These are phyloP conservation scores for Odontomyia ornata DNA, from an alignment of 2,888 invertebrate species.

Conservation along the genomic window DNA sequence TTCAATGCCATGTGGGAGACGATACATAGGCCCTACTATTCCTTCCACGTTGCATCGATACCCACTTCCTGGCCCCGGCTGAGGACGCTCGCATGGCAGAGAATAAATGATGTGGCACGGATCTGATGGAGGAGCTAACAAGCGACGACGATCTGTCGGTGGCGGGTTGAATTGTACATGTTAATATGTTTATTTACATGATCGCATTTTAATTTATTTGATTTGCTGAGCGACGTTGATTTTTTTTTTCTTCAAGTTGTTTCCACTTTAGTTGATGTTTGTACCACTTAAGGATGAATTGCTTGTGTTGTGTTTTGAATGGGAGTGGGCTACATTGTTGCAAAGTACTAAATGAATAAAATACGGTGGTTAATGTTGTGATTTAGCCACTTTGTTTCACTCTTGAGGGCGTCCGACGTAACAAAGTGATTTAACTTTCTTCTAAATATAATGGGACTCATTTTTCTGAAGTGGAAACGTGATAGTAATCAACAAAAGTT, in stretches of 20 bases:
- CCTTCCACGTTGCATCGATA: neutral
- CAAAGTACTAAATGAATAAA: neutral
- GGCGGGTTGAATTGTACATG: constrained; percentile 18
- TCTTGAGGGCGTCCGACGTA: too few species aligned
- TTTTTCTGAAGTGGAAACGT: too few species aligned
- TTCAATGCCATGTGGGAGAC: neutral
- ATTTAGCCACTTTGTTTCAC: too few species aligned
- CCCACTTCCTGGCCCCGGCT: neutral
- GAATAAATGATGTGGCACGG: neutral
- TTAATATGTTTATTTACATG: constrained; percentile 45
- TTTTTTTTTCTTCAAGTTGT: constrained; percentile 32
- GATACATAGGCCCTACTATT: neutral
- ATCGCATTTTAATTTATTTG: constrained; percentile 44
- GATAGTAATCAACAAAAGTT: too few species aligned
- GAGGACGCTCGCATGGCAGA: neutral
- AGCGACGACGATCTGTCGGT: constrained; percentile 13
- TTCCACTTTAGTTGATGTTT: constrained; percentile 20
- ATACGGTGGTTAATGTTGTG: neutral
- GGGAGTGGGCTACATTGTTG: neutral
- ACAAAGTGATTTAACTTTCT: too few species aligned
- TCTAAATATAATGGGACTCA: too few species aligned
- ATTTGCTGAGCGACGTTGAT: constrained; percentile 39
- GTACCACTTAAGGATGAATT: constrained; percentile 11
- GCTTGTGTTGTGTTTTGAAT: neutral
- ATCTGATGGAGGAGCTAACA: neutral